A percentile compares a stretch with the other conserved stretches of the same genome.
These are phyloP conservation scores for Leucozona laternaria DNA, from an alignment of 2,888 invertebrate genomes.

Conservation along the genomic window DNA sequence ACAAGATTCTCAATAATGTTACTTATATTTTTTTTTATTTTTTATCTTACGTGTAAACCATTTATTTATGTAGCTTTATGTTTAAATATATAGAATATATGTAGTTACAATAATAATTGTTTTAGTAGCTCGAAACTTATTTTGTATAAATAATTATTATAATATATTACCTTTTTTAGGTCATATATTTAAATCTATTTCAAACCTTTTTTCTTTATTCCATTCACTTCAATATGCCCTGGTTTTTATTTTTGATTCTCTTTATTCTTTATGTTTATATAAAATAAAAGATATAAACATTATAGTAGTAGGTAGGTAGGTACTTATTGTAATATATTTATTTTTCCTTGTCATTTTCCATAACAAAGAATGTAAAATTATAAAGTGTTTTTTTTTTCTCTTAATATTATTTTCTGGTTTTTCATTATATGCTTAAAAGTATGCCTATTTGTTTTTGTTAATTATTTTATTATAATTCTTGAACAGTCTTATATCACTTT, in stretches of 20 bases:
- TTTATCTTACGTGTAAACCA: slow-evolving; percentile 72
- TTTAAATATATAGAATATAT: slow-evolving; percentile 71
- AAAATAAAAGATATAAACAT: slow-evolving; percentile 75
- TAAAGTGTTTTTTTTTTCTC: slow-evolving; percentile 48
- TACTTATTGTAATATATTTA: slow-evolving; percentile 72
- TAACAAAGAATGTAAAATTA: slow-evolving; percentile 73
- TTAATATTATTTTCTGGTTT: slow-evolving; percentile 9
- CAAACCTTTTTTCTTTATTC: slow-evolving; percentile 16
- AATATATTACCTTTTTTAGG: slow-evolving; percentile 42
- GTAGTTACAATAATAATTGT: slow-evolving; percentile 72
- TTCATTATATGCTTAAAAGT: slow-evolving; percentile 51
- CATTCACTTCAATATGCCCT: slow-evolving; percentile 66
- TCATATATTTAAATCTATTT: slow-evolving; percentile 54
- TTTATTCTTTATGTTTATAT: slow-evolving; percentile 60
- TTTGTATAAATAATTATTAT: slow-evolving; percentile 60
- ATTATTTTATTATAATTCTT: slow-evolving; percentile 62
- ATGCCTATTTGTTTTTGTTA: slow-evolving; percentile 42
- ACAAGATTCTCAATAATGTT: slow-evolving; percentile 38
- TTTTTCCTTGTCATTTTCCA: slow-evolving; percentile 36
- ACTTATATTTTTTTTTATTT: slow-evolving; percentile 13
- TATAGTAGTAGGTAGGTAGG: slow-evolving; percentile 71
- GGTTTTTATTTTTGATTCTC: slow-evolving; percentile 61
- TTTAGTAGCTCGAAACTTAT: slow-evolving; percentile 75
- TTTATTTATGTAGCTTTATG: slow-evolving; percentile 77
- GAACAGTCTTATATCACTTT: slow-evolving; percentile 75